A percentile compares a stretch with the other conserved stretches of the same genome.
phyloP scores from a whole-genome alignment of 2,797 vertebrate species.

The Molossus alvarezi region DNA sequence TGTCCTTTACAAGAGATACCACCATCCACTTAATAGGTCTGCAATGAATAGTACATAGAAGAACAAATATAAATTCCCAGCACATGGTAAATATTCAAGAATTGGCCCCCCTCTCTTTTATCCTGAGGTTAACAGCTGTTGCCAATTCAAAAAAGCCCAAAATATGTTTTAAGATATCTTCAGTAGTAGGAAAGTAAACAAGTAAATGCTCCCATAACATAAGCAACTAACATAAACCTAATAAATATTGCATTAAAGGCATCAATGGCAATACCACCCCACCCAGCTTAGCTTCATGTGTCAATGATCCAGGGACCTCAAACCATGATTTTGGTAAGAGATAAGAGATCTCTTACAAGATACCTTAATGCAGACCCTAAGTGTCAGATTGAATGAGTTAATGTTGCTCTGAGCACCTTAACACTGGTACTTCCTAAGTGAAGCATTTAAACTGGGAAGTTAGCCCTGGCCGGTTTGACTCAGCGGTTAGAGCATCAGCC shows the following conservation, averaged over 20 bases:
- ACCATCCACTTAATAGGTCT: not conserved
- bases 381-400: not conserved
- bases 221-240: conserved; percentile 49
- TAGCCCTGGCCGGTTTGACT: too few species aligned
- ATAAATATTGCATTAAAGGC: conserved; percentile 27
- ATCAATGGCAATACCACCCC: not conserved
- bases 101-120: conserved; percentile 13
- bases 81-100: conserved; percentile 18
- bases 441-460: conserved; percentile 46
- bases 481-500: too few species aligned
- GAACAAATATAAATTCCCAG: conserved; percentile 65
- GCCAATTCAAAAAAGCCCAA: conserved; percentile 26
- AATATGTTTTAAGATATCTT: conserved; percentile 1
- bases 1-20: conserved; percentile 26
- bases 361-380: not conserved
- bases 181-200: conserved; percentile 21
- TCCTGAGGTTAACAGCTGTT: not conserved
- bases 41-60: conserved; percentile 45
- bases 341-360: not conserved
- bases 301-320: not conserved
- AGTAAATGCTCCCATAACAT: conserved; percentile 44
- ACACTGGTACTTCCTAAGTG: conserved; percentile 65
- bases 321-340: not conserved
- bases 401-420: conserved; percentile 30
- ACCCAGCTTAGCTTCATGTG: not conserved